Base-by-base conservation (phyloP, 1,140 invertebrate genomes). In the Anagrus nilaparvatae region DNA sequence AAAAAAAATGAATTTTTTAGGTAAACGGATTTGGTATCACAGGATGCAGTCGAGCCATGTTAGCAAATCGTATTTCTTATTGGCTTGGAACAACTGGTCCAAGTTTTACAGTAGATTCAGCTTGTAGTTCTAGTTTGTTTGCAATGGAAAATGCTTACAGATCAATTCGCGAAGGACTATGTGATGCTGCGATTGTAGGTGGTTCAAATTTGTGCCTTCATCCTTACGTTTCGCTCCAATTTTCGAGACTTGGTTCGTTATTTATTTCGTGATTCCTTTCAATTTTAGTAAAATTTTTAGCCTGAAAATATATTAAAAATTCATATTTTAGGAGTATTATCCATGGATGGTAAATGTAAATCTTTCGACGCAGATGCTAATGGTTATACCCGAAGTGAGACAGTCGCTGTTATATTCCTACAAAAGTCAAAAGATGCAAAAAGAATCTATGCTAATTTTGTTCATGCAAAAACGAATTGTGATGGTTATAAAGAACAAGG, bases 51-150 rank as follows among this genome's bases (percentile, higher is more conserved):
- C 75, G 87, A 42, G 85, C 87, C 7, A 94, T 96, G 88, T 76
- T 96, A 60, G 83, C 89, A 1, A 93, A 95, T 58, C 74, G 91
- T 38, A 75, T 96, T 21, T 94, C 88, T 0, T 84, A 83, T 44
- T 78, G 72, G 60, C 52, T 85, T 8, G 79, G 81, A 35, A 54
- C 77, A 1, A 75, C 73, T 44, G 82, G 82, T 21, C 89, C 89
- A 0, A 91, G 87, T 35, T 85, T 82, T 60, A 67, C 82, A 5
- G 71, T 92, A 2, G 92, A 97, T 56, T 85, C 87, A 10, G 88
- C 90, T 7, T 96, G 91, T 66, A 90, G 86, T 31, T 93, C 90
- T 20, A 89, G 87, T 44, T 69, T 91, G 39, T 77, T 82, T 44
- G 91, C 89, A 0, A 53, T 97, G 10, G 81, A 91, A 52, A 77